phyloP scores from a whole-genome alignment of 1,140 invertebrate species.

The Lysiphlebus fabarum region DNA sequence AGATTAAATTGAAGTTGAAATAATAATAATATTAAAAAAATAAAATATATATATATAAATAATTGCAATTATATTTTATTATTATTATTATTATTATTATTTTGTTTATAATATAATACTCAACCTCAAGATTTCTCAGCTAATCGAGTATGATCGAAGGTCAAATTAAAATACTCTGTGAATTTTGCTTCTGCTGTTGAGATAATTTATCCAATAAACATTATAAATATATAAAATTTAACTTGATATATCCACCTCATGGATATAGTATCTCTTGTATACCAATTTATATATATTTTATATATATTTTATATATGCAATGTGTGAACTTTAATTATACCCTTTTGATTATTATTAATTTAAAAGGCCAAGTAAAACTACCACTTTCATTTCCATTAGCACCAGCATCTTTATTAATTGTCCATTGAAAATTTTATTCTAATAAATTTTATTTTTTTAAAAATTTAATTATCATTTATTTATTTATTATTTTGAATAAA shows the following conservation, averaged over 20 bases:
- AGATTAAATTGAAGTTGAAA: neutral
- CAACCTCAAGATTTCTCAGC: constrained; percentile 29
- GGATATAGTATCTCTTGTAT: no score
- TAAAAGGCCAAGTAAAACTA: constrained; percentile 34
- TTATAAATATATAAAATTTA: no score
- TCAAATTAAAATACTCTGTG: constrained; percentile 1
- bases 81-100: constrained; percentile 12
- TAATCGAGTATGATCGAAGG: constrained; percentile 44
- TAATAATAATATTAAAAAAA: neutral
- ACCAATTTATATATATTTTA: no score
- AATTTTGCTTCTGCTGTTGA: neutral
- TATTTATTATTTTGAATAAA: neutral
- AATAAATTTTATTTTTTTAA: no score
- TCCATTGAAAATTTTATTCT: no score
- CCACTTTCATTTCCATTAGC: constrained; percentile 35
- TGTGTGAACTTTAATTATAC: constrained; percentile 43
- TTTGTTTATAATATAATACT: constrained; percentile 10
- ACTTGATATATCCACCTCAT: no score
- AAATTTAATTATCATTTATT: no score
- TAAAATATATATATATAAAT: constrained; percentile 34
- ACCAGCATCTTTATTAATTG: constrained; percentile 46
- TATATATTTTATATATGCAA: constrained; percentile 3
- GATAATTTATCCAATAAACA: no score
- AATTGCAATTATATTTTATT: constrained; percentile 39
- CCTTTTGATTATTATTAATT: constrained; percentile 46